phyloP scores from a whole-genome alignment of 2,113 vertebrate species.

The Pholis gunnellus region DNA sequence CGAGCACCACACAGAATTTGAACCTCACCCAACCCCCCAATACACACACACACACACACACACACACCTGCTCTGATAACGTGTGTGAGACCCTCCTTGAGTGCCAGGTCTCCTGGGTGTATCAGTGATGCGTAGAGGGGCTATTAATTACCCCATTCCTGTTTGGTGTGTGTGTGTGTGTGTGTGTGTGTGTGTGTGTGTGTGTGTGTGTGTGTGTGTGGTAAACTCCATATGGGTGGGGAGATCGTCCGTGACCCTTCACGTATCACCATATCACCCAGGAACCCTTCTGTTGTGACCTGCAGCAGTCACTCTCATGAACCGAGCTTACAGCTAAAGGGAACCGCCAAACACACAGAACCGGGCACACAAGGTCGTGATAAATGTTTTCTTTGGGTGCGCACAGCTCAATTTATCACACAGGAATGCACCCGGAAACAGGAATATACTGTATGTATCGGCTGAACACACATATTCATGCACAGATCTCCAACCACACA shows the following conservation, averaged over 20 bases:
- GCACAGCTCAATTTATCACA: neutral
- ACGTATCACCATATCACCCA: constrained; percentile 65
- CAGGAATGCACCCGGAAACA: neutral
- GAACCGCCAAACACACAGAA: neutral
- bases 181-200: constrained; percentile 35
- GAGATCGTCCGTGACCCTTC: constrained; percentile 58
- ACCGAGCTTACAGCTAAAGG: constrained; percentile 20
- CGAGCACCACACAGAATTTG: neutral
- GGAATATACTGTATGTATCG: neutral
- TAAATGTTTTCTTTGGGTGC: neutral
- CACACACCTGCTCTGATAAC: constrained; percentile 55
- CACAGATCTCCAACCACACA: neutral
- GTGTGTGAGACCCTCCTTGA: constrained; percentile 51
- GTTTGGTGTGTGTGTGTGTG: constrained; percentile 42
- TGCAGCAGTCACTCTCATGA: constrained; percentile 52
- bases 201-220: constrained; percentile 37
- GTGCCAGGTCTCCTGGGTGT: constrained; percentile 60
- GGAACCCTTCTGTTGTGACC: constrained; percentile 47
- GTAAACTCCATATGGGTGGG: constrained; percentile 61
- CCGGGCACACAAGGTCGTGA: neutral
- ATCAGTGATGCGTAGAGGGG: constrained; percentile 57
- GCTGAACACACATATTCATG: neutral
- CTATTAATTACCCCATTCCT: constrained; percentile 75
- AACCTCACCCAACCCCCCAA: neutral
- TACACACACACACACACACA: constrained; percentile 28